Evolutionary conservation across 2,888 invertebrate genomes (phyloP).

Genomic region (Stenodema calcarata): DNA sequence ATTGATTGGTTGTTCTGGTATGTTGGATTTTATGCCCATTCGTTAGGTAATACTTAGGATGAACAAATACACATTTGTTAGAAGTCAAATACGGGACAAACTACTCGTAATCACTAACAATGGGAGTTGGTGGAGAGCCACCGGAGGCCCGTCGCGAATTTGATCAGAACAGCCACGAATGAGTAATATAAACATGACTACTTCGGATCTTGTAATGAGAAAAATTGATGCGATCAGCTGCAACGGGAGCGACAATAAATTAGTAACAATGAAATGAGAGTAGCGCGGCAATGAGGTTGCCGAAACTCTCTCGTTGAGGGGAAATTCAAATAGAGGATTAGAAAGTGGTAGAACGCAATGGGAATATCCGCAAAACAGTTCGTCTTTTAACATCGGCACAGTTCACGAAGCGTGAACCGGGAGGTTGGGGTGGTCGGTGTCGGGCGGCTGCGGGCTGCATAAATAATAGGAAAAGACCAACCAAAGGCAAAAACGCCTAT

Average conservation of each 20-base stretch:
- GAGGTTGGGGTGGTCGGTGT: background rate
- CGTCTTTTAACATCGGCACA: background rate
- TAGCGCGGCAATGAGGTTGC: background rate
- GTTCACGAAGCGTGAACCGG: background rate
- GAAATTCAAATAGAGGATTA: background rate
- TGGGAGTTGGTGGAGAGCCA: too few species aligned
- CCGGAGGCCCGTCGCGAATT: too few species aligned
- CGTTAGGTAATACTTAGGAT: too few species aligned
- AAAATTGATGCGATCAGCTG: background rate
- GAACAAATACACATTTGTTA: too few species aligned
- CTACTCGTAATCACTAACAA: too few species aligned
- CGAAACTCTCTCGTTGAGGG: background rate
- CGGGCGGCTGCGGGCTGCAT: background rate
- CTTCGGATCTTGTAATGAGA: background rate
- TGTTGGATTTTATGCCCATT: too few species aligned
- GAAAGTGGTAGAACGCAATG: background rate
- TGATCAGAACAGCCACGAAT: too few species aligned
- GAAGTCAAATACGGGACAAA: too few species aligned
- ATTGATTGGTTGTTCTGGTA: too few species aligned
- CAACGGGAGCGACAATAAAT: background rate
- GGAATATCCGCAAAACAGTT: background rate
- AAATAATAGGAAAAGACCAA: background rate
- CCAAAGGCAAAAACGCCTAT: background rate
- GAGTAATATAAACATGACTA: too few species aligned
- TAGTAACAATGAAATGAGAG: background rate